Evolutionary conservation across 2,888 invertebrate genomes (phyloP).

Genomic region (Conistra vaccinii): DNA sequence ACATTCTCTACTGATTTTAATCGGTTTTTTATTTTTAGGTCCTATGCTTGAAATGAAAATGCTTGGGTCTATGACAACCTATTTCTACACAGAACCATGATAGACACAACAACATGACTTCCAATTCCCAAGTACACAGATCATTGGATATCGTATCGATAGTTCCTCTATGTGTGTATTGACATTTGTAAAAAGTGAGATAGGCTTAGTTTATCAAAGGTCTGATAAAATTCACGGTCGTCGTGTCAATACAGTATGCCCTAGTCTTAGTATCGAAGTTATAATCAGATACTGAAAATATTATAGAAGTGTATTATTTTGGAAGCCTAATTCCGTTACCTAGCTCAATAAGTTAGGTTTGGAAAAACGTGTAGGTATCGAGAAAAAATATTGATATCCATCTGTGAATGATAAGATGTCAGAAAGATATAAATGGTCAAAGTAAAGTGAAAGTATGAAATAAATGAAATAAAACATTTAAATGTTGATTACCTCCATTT

Average conservation of each 20-base stretch:
- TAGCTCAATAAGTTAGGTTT: background rate
- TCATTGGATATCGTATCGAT: constrained; percentile 11
- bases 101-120: background rate
- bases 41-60: no score
- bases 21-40: no score
- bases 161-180: constrained; percentile 16
- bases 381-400: background rate
- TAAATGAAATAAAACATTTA: background rate
- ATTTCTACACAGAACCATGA: background rate
- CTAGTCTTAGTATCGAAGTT: constrained; percentile 16
- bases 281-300: constrained; percentile 15
- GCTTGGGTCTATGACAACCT: background rate
- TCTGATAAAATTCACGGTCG: constrained; percentile 60
- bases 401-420: constrained; percentile 8
- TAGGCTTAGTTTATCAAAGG: constrained; percentile 51
- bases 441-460: background rate
- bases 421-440: background rate
- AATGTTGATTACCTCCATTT: constrained; percentile 50
- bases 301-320: constrained; percentile 7
- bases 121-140: constrained; percentile 21
- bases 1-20: no score
- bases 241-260: constrained; percentile 8
- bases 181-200: constrained; percentile 35
- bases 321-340: background rate
- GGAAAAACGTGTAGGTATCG: background rate